Percentiles rank a stretch among this genome's conserved stretches.
Conservation (phyloP, 2,888 invertebrate genomes). For the Cosmia trapezina region DNA sequence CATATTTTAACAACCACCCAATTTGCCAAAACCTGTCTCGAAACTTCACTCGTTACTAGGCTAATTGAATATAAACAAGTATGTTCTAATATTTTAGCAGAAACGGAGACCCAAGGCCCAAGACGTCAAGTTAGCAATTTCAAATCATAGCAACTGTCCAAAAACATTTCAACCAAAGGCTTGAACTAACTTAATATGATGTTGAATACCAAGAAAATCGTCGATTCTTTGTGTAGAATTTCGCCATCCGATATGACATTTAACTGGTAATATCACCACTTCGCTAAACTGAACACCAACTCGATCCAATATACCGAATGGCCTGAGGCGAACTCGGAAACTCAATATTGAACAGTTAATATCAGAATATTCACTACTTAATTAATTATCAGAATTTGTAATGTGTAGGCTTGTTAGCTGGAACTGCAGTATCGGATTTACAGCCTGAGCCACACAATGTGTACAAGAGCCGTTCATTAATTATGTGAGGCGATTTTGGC, state of each 20-base stretch:
- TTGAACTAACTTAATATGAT: not conserved
- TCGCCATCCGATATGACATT: not conserved
- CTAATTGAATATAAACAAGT: constrained; percentile 28
- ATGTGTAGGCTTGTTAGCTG: not conserved
- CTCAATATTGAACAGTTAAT: constrained; percentile 20
- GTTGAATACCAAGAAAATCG: not conserved
- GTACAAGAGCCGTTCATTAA: no score
- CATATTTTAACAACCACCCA: constrained; percentile 28
- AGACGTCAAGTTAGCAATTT: constrained; percentile 7
- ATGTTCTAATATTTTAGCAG: constrained; percentile 4
- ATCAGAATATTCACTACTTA: constrained; percentile 21
- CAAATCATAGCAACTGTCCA: constrained; percentile 15
- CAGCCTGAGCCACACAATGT: not conserved
- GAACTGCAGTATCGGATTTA: not conserved
- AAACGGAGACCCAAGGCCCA: not conserved
- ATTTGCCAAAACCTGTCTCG: constrained; percentile 1
- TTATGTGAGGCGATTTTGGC: no score
- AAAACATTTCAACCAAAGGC: not conserved
- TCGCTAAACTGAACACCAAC: constrained; percentile 7
- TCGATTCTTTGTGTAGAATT: no score
- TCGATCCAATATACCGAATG: not conserved
- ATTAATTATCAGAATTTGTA: constrained; percentile 1
- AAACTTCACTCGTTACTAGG: constrained; percentile 5
- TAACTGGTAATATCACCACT: constrained; percentile 1
- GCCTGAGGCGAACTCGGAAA: constrained; percentile 11